Base-by-base conservation (phyloP, 2,888 invertebrate species). In the Drosophila greeni region DNA sequence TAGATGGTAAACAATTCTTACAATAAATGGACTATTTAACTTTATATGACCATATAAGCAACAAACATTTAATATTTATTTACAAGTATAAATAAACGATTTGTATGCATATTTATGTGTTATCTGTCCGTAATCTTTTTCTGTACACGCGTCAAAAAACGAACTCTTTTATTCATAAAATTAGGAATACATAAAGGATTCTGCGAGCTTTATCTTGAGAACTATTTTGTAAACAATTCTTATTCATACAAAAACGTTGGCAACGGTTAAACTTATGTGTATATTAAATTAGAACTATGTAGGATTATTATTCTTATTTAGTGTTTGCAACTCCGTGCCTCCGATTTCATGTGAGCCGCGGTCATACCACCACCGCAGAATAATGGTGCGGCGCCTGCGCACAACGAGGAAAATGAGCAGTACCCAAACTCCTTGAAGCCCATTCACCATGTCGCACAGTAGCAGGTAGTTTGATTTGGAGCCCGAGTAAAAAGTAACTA, bases 361-460 rank as follows among this genome's bases (percentile, higher is more conserved):
- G 72, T 88, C 88, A 29, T 85, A 84, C 88, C 88, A 89, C 88
- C 88, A 89, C 42, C 86, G 78, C 33, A 86, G 73, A 18, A 89
- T 87, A 18, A 87, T 75, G 20, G 85, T 82, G 31, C 88, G 76
- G 14, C 88, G 86, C 34, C 86, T 76, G 2, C 87, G 84, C 5
- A 88, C 82, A 4, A 87, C 85, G 14, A 93, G 91, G 76, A 92
- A 94, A 59, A 94, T 91, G 34, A 91, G 90, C 82, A 93, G 91
- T 36, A 94, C 91, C 52, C 93, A 90, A 14, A 93, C 90, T 8
- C 94, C 94, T 79, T 94, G 94, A 34, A 93, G 87, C 1, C 93
- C 92, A 84, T 93, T 94, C 73, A 93, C 89, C 71, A 93, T 90
- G 86, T 94, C 93, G 76, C 93, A 92, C 20, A 93, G 89, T 0